Percentiles rank a stretch among this genome's conserved stretches.
Evolutionary conservation across 2,797 vertebrate genomes (phyloP).

Genomic region (Coilia nasus): DNA sequence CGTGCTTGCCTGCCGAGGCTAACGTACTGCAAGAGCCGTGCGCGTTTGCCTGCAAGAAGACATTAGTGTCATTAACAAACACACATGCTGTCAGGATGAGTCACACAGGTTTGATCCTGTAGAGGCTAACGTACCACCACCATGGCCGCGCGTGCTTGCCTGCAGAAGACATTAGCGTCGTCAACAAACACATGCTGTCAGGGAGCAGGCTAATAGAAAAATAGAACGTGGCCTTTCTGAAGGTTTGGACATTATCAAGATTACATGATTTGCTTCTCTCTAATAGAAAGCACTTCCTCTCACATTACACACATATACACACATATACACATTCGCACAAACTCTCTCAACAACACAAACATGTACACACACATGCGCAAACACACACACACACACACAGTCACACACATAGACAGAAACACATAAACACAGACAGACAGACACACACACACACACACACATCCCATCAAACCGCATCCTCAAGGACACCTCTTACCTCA

Average conservation of each 20-base stretch:
- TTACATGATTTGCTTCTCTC: too few species aligned
- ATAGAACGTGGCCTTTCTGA: background rate
- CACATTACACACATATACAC: background rate
- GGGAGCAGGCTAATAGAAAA: background rate
- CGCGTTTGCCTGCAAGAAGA: too few species aligned
- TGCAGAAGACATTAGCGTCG: background rate
- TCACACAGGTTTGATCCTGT: too few species aligned
- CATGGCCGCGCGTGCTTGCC: background rate
- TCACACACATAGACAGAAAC: background rate
- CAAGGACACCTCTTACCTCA: constrained; percentile 48
- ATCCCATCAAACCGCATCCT: background rate
- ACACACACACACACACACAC: background rate
- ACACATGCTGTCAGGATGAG: too few species aligned
- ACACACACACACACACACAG: background rate
- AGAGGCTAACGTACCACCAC: too few species aligned
- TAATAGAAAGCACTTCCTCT: background rate
- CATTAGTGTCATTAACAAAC: too few species aligned
- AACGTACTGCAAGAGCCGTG: too few species aligned
- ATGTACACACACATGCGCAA: too few species aligned
- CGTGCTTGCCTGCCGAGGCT: too few species aligned
- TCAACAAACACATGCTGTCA: background rate
- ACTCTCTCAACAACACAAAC: background rate
- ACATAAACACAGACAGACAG: background rate
- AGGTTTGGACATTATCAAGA: background rate
- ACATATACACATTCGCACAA: background rate